Conservation (phyloP, 2,113 vertebrate genomes). For the Stegostoma tigrinum region DNA sequence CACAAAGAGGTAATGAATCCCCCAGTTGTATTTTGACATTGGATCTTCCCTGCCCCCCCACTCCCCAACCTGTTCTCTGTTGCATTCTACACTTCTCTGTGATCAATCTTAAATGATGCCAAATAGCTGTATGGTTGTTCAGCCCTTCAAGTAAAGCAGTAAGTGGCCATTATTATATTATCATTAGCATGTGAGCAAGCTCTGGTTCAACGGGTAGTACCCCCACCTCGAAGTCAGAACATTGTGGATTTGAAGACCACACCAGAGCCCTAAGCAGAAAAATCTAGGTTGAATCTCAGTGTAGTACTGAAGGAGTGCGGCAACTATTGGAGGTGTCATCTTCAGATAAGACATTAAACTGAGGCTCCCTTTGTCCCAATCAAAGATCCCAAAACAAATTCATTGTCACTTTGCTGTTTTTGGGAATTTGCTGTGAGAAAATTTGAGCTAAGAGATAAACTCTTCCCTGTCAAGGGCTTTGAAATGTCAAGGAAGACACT, state of each 20-base stretch:
- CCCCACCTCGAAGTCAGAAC: background rate
- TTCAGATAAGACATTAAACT: background rate
- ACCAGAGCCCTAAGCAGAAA: background rate
- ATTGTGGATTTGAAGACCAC: background rate
- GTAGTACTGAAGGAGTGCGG: background rate
- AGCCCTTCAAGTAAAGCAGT: background rate
- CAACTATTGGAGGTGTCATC: background rate
- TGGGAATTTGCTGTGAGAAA: background rate
- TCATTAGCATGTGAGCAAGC: background rate
- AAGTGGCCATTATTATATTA: background rate
- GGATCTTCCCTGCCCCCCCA: background rate
- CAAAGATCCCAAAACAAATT: background rate
- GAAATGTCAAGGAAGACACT: background rate
- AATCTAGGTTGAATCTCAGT: background rate
- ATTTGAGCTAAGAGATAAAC: background rate
- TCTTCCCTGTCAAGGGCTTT: background rate
- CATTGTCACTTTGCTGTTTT: background rate
- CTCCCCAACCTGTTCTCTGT: background rate
- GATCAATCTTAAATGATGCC: background rate
- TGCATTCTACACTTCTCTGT: background rate
- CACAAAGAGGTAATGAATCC: no score
- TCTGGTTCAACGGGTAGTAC: background rate
- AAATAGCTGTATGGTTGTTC: background rate
- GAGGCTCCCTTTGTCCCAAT: background rate
- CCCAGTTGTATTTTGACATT: background rate